These are phyloP conservation scores for Varanus komodoensis DNA, from an alignment of 2,113 vertebrate species.

Conservation along the genomic window DNA sequence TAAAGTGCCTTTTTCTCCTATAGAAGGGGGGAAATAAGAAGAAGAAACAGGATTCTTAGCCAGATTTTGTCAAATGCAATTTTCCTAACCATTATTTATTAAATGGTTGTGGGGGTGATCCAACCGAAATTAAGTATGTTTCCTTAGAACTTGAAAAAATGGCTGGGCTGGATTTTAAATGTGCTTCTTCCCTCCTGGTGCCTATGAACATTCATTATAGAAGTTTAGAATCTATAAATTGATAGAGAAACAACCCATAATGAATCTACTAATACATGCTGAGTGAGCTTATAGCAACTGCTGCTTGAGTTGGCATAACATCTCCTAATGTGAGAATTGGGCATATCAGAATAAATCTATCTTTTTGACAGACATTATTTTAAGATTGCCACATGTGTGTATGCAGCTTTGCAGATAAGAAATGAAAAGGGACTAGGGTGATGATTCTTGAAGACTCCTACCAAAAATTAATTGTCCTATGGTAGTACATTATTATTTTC, in stretches of 20 bases:
- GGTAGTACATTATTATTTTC: neutral
- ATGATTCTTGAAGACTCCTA: neutral
- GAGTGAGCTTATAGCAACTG: slow-evolving; percentile 25
- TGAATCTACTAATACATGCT: slow-evolving; percentile 12
- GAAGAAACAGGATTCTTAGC: neutral
- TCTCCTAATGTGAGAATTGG: slow-evolving; percentile 8
- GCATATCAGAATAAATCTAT: neutral
- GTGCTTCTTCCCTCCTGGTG: slow-evolving; percentile 32
- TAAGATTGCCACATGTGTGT: neutral
- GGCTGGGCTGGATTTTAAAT: neutral
- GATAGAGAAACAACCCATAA: slow-evolving; percentile 22
- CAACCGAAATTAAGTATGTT: neutral
- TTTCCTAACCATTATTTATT: slow-evolving; percentile 45
- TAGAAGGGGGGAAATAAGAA: neutral
- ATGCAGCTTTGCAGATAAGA: neutral
- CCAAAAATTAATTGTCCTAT: neutral
- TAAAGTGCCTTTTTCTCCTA: neutral
- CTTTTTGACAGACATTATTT: neutral
- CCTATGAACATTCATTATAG: slow-evolving; percentile 34
- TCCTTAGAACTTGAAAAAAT: neutral
- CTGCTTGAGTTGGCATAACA: slow-evolving; percentile 3
- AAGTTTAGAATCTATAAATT: slow-evolving; percentile 49
- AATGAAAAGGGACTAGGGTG: neutral
- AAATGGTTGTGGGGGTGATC: slow-evolving; percentile 5
- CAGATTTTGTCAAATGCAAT: slow-evolving; percentile 7